These are phyloP conservation scores for Acanthurus lineatus DNA, from an alignment of 2,797 vertebrate genomes.

Conservation along the genomic window DNA sequence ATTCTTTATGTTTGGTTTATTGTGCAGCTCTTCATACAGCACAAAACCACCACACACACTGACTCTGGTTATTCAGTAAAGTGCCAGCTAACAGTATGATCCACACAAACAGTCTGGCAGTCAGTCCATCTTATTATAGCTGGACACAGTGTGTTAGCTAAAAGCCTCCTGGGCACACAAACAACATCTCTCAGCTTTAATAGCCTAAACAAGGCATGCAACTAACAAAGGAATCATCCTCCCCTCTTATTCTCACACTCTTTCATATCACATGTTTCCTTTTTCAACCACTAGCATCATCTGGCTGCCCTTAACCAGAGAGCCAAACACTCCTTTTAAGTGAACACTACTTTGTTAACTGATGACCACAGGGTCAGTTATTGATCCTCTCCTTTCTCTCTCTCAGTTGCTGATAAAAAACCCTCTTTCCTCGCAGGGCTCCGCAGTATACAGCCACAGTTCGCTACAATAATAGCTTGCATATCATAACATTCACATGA, in stretches of 20 bases:
- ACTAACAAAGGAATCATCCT: slow-evolving; percentile 79
- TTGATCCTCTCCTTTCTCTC: slow-evolving; percentile 82
- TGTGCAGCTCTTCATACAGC: slow-evolving; percentile 4
- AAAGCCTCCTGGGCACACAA: slow-evolving; percentile 77
- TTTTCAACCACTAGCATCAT: slow-evolving; percentile 83
- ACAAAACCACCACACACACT: neutral
- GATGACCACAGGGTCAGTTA: slow-evolving; percentile 87
- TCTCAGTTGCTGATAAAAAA: slow-evolving; percentile 75
- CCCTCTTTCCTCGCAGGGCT: slow-evolving; percentile 71
- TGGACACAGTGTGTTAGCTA: slow-evolving; percentile 71
- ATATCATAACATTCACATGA: slow-evolving; percentile 81
- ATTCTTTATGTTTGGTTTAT: slow-evolving; percentile 3
- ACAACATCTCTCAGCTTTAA: slow-evolving; percentile 76
- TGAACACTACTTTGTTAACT: slow-evolving; percentile 87
- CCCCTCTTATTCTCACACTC: slow-evolving; percentile 69
- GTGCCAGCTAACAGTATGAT: slow-evolving; percentile 48
- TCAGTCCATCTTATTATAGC: slow-evolving; percentile 75
- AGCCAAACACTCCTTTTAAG: slow-evolving; percentile 84
- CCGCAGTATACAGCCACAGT: slow-evolving; percentile 57
- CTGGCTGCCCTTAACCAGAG: slow-evolving; percentile 82
- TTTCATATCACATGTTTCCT: slow-evolving; percentile 81
- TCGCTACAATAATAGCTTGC: slow-evolving; percentile 81
- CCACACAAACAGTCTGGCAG: slow-evolving; percentile 56
- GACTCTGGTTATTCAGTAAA: slow-evolving; percentile 30
- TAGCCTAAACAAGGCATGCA: slow-evolving; percentile 78